Conservation (phyloP, 2,797 vertebrate species). For the Sandelia bainsii region DNA sequence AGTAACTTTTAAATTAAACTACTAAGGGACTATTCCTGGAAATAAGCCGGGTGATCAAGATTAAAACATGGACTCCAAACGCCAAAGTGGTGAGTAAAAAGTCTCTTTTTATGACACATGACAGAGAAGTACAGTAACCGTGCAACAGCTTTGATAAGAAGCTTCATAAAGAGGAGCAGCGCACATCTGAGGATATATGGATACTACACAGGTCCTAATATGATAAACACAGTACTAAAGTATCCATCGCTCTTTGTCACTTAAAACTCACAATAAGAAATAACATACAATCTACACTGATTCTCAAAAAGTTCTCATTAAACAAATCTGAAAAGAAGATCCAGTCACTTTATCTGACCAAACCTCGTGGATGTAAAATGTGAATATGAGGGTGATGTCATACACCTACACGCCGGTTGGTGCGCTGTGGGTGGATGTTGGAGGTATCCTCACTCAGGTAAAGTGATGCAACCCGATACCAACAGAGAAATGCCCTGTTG, state of each 20-base stretch:
- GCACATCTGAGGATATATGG: not conserved
- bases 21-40: conserved; percentile 35
- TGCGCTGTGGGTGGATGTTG: conserved; percentile 42
- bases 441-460: conserved; percentile 66
- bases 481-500: conserved; percentile 65
- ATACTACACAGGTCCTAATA: not conserved
- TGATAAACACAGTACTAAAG: too few relatives aligned
- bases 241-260: not conserved
- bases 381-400: conserved; percentile 63
- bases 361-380: not conserved
- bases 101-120: not conserved
- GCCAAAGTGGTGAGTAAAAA: conserved; percentile 72
- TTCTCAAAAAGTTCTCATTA: too few relatives aligned
- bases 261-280: not conserved
- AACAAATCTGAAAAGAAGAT: not conserved
- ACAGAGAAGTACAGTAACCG: conserved; percentile 4
- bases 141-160: not conserved
- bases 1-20: conserved; percentile 40
- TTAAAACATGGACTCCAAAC: conserved; percentile 68
- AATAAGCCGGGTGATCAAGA: not conserved
- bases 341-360: not conserved
- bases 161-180: not conserved
- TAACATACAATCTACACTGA: not conserved
- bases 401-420: conserved; percentile 31
- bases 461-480: conserved; percentile 74